Evolutionary conservation across 2,888 invertebrate species (phyloP), one percentile per base, ranked within the genome.

Genomic region (Amiota communis): DNA sequence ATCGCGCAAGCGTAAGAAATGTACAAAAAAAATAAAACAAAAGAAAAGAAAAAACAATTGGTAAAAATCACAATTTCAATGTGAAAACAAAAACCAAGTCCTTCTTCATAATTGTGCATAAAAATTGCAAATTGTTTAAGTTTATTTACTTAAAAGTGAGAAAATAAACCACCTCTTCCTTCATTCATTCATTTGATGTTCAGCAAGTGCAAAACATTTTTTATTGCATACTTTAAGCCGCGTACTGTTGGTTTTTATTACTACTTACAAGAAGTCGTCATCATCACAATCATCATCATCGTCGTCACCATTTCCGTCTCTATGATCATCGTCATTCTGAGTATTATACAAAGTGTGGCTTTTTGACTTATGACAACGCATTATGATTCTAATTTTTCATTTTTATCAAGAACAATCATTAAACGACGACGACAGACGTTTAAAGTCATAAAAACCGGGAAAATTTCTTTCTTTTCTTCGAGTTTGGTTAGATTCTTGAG

Each of bases 201-300:
- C 68, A 72, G 70, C 23, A 70, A 73, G 75, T 73, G 73, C 71
- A 70, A 80, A 80, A 71, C 72, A 75, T 73, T 77, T 79, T 79
- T 75, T 76, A 74, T 75, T 56, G 75, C 73, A 65, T 51, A 73
- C 75, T 80, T 72, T 70, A 49, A 65, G 15, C 15, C 56, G 67
- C 23, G 47, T 73, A 72, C 68, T 67, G 36, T 36, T 36, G 36
- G 75, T 74, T 76, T 83, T 81, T 81, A 79, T 76, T 76, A 73
- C 70, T 64, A 47, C 47, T 71, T 70, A 68, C 17, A 6, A 23
- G 23, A 23, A 23, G 23, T 6, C 36, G 8, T 36, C 8, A 6
- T 6, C 36, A 36, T 36, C 36, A 36, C 6, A 2, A 36, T 36
- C 23, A 23, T 23, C 36, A 36, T 36, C 36, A 6, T 6, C 36